Evolutionary conservation across 2,113 vertebrate species (phyloP).

Genomic region (Platysternon megacephalum): DNA sequence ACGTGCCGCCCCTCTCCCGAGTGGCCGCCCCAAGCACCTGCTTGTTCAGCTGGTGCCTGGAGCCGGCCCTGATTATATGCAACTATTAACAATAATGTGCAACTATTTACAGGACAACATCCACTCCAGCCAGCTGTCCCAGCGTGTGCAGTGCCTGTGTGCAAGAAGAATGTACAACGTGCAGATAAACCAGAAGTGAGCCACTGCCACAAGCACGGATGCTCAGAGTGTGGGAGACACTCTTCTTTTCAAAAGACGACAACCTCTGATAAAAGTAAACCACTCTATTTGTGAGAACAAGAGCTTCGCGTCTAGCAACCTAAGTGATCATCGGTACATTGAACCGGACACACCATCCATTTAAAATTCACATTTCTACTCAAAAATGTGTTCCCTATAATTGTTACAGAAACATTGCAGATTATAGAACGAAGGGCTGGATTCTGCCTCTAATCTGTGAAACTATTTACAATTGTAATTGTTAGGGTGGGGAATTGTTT

Average conservation of each 20-base stretch:
- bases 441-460: neutral
- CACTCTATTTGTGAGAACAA: rapidly evolving
- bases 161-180: rapidly evolving
- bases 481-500: neutral
- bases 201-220: neutral
- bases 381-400: neutral
- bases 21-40: too few relatives aligned
- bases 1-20: too few relatives aligned
- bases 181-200: rapidly evolving
- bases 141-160: neutral
- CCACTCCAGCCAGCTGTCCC: neutral
- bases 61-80: too few relatives aligned
- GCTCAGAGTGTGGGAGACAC: rapidly evolving
- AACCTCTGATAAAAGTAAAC: rapidly evolving
- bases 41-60: too few relatives aligned
- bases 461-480: neutral
- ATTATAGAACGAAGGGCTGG: neutral
- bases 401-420: neutral
- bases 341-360: neutral
- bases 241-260: neutral
- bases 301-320: neutral
- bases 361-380: neutral
- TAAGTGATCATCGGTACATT: neutral
- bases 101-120: neutral
- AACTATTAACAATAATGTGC: neutral